phyloP scores from a whole-genome alignment of 2,113 vertebrate genomes.

The Cololabis saira region DNA sequence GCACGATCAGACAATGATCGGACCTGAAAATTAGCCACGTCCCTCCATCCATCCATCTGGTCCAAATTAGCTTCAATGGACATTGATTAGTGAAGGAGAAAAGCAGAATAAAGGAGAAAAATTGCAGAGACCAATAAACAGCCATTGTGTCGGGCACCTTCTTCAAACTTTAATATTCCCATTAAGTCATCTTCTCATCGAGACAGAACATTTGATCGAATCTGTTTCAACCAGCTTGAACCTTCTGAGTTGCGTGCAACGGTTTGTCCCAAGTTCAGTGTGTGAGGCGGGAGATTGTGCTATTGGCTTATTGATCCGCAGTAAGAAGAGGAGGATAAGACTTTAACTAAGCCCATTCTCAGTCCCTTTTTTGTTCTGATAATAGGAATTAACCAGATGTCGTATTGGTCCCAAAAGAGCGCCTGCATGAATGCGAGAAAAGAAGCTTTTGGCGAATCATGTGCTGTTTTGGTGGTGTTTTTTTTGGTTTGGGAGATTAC shows the following conservation, averaged over 20 bases:
- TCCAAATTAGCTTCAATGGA: constrained; percentile 1
- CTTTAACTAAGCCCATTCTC: constrained; percentile 10
- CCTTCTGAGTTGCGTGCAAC: not conserved
- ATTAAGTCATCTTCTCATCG: not conserved
- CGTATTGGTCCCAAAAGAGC: not conserved
- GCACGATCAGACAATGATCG: not conserved
- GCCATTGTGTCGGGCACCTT: too few species aligned
- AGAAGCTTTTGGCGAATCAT: constrained; percentile 1
- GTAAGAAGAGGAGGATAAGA: not conserved
- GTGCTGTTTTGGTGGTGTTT: not conserved
- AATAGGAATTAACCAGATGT: not conserved
- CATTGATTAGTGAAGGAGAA: not conserved
- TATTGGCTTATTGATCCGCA: constrained; percentile 36
- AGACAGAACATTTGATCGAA: too few species aligned
- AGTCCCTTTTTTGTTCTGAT: not conserved
- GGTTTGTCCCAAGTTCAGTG: not conserved
- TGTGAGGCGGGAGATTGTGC: constrained; percentile 2
- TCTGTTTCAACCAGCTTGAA: too few species aligned
- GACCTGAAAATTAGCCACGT: not conserved
- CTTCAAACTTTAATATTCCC: too few species aligned
- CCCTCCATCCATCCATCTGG: too few species aligned
- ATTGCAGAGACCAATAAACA: not conserved
- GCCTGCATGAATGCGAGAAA: not conserved
- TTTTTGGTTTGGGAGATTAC: not conserved
- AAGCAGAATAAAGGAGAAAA: not conserved